phyloP scores from a whole-genome alignment of 2,113 vertebrate species.

The Psephotus haematonotus region DNA sequence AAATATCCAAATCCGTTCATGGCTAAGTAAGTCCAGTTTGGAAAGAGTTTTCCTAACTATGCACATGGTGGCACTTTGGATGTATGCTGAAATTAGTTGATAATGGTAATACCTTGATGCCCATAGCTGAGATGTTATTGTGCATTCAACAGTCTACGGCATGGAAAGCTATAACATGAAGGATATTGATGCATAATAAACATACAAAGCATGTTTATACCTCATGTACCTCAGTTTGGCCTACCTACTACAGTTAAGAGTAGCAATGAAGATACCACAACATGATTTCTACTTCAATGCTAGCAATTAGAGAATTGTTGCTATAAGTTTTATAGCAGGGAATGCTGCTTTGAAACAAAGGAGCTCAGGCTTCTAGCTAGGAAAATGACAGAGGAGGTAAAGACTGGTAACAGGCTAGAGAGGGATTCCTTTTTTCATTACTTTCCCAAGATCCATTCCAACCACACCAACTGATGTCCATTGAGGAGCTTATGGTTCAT shows the following conservation, averaged over 20 bases:
- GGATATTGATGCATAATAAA: neutral
- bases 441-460: neutral
- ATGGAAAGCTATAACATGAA: neutral
- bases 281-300: neutral
- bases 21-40: neutral
- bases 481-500: neutral
- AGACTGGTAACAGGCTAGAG: neutral
- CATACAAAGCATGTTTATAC: neutral
- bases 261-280: neutral
- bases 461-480: neutral
- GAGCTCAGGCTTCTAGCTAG: neutral
- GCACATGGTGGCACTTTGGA: neutral
- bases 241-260: neutral
- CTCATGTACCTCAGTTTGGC: neutral
- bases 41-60: neutral
- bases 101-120: neutral
- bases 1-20: neutral
- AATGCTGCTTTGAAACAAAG: neutral
- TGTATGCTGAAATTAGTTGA: neutral
- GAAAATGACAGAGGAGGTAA: neutral
- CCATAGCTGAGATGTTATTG: neutral
- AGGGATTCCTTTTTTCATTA: neutral
- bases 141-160: neutral
- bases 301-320: neutral
- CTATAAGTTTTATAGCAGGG: neutral